A percentile compares a stretch with the other conserved stretches of the same genome.
These are phyloP conservation scores for Cheilosia variabilis DNA, from an alignment of 2,888 invertebrate species.

Conservation along the genomic window DNA sequence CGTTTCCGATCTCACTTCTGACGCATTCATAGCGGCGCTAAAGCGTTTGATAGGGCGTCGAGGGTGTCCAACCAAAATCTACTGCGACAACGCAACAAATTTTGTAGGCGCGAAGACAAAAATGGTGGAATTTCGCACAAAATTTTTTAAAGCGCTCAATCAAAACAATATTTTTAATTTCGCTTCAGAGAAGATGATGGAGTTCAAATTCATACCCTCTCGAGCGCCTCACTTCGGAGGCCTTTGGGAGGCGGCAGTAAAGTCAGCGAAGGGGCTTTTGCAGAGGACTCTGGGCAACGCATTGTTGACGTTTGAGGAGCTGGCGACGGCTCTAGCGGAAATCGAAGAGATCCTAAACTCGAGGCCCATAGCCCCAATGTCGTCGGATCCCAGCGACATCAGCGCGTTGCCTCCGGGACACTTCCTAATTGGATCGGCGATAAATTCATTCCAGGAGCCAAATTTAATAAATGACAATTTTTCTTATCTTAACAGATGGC, in stretches of 20 bases:
- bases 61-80: too few relatives aligned
- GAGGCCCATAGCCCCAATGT: not conserved
- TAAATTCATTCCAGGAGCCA: not conserved
- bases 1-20: not conserved
- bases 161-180: too few relatives aligned
- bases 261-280: not conserved
- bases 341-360: not conserved
- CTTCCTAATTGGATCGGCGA: not conserved
- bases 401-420: not conserved
- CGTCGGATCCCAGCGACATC: not conserved
- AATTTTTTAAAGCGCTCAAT: too few relatives aligned
- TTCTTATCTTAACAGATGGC: slow-evolving; percentile 4
- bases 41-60: too few relatives aligned
- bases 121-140: too few relatives aligned
- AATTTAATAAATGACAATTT: not conserved
- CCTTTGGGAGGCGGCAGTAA: not conserved
- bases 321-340: not conserved
- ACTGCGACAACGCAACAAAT: too few relatives aligned
- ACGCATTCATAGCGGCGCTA: not conserved
- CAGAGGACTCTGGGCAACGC: not conserved
- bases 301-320: not conserved
- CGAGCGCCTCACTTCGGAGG: not conserved
- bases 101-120: too few relatives aligned
- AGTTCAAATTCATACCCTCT: too few relatives aligned
- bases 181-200: too few relatives aligned